A percentile compares a stretch with the other conserved stretches of the same genome.
These are phyloP conservation scores for Apogon hyalosoma DNA, from an alignment of 2,797 vertebrate species.

Conservation along the genomic window DNA sequence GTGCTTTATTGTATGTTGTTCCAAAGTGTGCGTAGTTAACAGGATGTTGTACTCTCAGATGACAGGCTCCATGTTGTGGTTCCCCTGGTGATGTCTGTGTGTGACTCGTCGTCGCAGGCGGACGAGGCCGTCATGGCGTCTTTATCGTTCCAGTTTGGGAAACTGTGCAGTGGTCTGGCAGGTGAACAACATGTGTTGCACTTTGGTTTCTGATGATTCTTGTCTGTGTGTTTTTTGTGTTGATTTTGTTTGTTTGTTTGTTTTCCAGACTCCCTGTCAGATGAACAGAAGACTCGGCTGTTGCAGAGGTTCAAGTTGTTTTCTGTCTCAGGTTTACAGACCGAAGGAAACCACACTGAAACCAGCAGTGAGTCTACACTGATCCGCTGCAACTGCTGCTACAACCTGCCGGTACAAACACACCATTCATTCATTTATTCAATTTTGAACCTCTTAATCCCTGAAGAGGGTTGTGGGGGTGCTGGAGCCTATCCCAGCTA, in stretches of 20 bases:
- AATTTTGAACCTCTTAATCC: too few relatives aligned
- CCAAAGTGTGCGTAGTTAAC: too few relatives aligned
- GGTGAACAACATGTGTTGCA: constrained; percentile 75
- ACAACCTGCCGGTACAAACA: constrained; percentile 91
- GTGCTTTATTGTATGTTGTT: too few relatives aligned
- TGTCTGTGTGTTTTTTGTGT: neutral
- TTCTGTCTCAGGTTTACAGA: constrained; percentile 89
- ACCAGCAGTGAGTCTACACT: constrained; percentile 86
- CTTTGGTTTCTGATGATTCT: neutral
- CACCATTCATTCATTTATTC: too few relatives aligned
- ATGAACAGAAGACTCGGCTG: constrained; percentile 91
- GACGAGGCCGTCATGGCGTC: constrained; percentile 90
- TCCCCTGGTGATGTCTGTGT: constrained; percentile 94
- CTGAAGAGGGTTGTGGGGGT: too few relatives aligned
- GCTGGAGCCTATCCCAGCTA: too few relatives aligned
- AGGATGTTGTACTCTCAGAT: constrained; percentile 80
- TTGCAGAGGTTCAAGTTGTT: constrained; percentile 94
- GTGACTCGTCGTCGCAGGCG: constrained; percentile 79
- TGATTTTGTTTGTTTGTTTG: neutral
- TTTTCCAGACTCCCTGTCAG: constrained; percentile 87
- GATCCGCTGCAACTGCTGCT: constrained; percentile 95
- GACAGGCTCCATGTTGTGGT: constrained; percentile 91
- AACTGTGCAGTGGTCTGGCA: constrained; percentile 92
- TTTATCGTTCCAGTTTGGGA: constrained; percentile 93
- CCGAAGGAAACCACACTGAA: constrained; percentile 89